Base-by-base conservation (phyloP, 2,888 invertebrate species). In the Anarsia innoxiella region DNA sequence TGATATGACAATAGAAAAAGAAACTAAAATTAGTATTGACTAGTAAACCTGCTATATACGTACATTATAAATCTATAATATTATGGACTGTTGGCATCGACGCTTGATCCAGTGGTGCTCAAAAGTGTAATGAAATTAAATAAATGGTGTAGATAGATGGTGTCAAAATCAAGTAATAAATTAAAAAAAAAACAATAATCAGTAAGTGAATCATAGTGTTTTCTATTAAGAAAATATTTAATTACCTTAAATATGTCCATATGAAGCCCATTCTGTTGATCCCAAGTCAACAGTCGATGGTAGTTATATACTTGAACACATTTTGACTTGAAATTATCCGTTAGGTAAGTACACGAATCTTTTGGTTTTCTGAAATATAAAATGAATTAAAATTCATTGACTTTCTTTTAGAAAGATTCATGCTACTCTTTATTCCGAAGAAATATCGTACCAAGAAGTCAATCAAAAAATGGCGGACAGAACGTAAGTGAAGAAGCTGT, bases 231-330 rank as follows among this genome's bases (percentile, higher is more conserved):
- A 15, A 8, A 12, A 14, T 9, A 3, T 19, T 19, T 19, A n/a
- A 27, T 43, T 67, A 91, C 92, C 86, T 93, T 93, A 55, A 93
- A 93, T 42, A 93, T 92, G 59, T 93, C 94, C 87, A 93, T 92
- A 49, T 93, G 93, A 1, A 94, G 85, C 6, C 93, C 93, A 33
- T 90, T 88, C 37, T 89, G 88, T 45, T 91, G 90, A 58, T 93
- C 93, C 93, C 94, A 94, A 1, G 93, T 93, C 2, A 94, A 66
- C 0, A 94, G 80, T 3, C 94, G 86, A 56, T 94, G 94, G 54
- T 93, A 93, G 59, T 93, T 93, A 65, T 92, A 93, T 0, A 94
- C 90, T 84, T 94, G 94, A 1, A 90, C 87, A 60, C 94, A 94
- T 51, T 92, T 90, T 0, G 94, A 93, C 46, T 91, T 90, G 60